Evolutionary conservation across 2,113 vertebrate genomes (phyloP), one percentile per base, ranked within the genome.

Genomic region (Prunella fulvescens): DNA sequence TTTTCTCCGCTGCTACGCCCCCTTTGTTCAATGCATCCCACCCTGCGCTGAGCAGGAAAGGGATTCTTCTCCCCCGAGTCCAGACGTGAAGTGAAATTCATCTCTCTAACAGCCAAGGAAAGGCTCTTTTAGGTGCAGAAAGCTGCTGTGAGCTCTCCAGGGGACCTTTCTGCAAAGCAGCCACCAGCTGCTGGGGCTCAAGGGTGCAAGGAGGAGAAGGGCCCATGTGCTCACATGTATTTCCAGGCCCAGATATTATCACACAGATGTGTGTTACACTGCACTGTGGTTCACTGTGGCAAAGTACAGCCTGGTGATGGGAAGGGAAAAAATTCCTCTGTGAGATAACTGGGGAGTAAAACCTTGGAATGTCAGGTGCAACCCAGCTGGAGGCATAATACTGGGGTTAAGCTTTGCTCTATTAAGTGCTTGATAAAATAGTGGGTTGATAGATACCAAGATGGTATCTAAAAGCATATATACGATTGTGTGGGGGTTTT

Each of bases 161-260:
- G 22, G 61, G 19, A 31, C 18, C 5, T 9, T 8, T 24, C 62
- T 18, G 40, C 3, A 10, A n/a, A 70, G 33, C 69, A 14, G 29
- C 12, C 29, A 13, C 14, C 42, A 40, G 25, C 29, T 1, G 2
- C 60, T 19, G 72, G 31, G 25, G 33, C 33, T 57, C 25, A 6
- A 26, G 45, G 64, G 3, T 7, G 4, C 14, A 7, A 31, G 15
- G 24, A 71, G 33, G 18, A 44, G 84, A 31, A 54, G 24, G 19
- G 1, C 16, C 42, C 0, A 0, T 13, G 44, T 20, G 40, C 18
- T 71, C 10, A 1, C 22, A 19, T 0, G 0, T 6, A 37, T 65
- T 80, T 64, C 66, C 62, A 60, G 40, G 31, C 14, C 29, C 48
- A 44, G 0, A 37, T 37, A 37, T 40, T 23, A 12, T 28, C 26